Evolutionary conservation across 2,113 vertebrate species (phyloP).

Genomic region (Sebastes fasciatus): DNA sequence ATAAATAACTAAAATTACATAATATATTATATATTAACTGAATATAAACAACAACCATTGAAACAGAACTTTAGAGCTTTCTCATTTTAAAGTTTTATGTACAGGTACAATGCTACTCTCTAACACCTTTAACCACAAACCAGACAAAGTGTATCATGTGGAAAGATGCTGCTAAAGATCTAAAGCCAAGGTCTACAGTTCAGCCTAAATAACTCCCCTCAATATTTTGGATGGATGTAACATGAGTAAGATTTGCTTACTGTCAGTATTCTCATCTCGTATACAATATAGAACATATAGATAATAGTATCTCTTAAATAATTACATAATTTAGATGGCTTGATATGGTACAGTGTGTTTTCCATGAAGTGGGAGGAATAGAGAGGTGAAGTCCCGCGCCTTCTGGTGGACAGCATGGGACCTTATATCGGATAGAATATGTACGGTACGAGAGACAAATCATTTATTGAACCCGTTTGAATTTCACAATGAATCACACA

Average conservation of each 20-base stretch:
- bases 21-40: constrained; percentile 61
- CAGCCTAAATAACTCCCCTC: constrained; percentile 50
- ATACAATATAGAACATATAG: constrained; percentile 79
- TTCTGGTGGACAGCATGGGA: too few species aligned
- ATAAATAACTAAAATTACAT: constrained; percentile 73
- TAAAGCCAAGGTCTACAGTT: constrained; percentile 51
- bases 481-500: too few species aligned
- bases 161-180: constrained; percentile 66
- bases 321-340: constrained; percentile 71
- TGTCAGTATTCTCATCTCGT: constrained; percentile 64
- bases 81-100: constrained; percentile 70
- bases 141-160: constrained; percentile 71
- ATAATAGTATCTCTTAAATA: constrained; percentile 73
- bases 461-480: too few species aligned
- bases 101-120: constrained; percentile 79
- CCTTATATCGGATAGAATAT: too few species aligned
- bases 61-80: constrained; percentile 69
- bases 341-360: constrained; percentile 62
- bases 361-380: constrained; percentile 22
- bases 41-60: constrained; percentile 75
- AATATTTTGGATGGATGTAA: constrained; percentile 37
- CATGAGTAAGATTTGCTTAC: constrained; percentile 44
- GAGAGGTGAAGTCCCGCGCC: too few species aligned
- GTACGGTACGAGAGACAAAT: too few species aligned
- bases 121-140: constrained; percentile 78